Percentiles rank a stretch among this genome's conserved stretches.
Evolutionary conservation across 2,113 vertebrate genomes (phyloP).

Genomic region (Labrus mixtus): DNA sequence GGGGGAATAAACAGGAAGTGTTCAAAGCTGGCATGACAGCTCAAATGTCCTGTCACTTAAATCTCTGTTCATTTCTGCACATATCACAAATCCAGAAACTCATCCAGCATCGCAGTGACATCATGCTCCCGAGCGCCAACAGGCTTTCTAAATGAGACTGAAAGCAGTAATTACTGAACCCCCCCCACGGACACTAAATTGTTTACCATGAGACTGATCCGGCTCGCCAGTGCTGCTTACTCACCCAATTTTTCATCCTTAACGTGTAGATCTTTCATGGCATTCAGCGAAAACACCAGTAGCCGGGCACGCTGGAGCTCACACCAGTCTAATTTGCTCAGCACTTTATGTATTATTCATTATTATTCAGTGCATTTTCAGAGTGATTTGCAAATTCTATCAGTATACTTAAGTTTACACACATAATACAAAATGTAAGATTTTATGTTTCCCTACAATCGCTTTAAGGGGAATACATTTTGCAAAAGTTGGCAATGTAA

Average conservation of each 20-base stretch:
- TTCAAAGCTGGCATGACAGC: constrained; percentile 67
- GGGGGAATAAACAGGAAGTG: constrained; percentile 18
- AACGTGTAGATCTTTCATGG: constrained; percentile 71
- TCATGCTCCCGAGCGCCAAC: constrained; percentile 66
- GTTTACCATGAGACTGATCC: constrained; percentile 79
- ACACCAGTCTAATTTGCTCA: constrained; percentile 73
- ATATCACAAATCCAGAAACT: constrained; percentile 55
- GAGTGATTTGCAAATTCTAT: constrained; percentile 76
- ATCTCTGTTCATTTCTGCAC: constrained; percentile 66
- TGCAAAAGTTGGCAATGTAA: constrained; percentile 74
- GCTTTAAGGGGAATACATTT: constrained; percentile 80
- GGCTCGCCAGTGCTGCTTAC: constrained; percentile 69
- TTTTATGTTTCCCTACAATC: constrained; percentile 76
- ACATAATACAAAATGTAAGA: constrained; percentile 79
- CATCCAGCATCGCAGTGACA: constrained; percentile 67
- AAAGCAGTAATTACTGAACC: constrained; percentile 73
- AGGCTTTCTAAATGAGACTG: constrained; percentile 76
- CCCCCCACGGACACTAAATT: constrained; percentile 72
- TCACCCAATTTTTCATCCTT: constrained; percentile 69
- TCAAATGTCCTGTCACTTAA: constrained; percentile 76
- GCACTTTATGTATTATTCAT: constrained; percentile 78
- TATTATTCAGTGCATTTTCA: constrained; percentile 71
- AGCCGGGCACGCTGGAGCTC: constrained; percentile 43
- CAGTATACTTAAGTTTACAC: constrained; percentile 75
- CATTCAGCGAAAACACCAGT: constrained; percentile 54